phyloP scores from a whole-genome alignment of 2,797 vertebrate genomes.

The Rhabdomys pumilio region DNA sequence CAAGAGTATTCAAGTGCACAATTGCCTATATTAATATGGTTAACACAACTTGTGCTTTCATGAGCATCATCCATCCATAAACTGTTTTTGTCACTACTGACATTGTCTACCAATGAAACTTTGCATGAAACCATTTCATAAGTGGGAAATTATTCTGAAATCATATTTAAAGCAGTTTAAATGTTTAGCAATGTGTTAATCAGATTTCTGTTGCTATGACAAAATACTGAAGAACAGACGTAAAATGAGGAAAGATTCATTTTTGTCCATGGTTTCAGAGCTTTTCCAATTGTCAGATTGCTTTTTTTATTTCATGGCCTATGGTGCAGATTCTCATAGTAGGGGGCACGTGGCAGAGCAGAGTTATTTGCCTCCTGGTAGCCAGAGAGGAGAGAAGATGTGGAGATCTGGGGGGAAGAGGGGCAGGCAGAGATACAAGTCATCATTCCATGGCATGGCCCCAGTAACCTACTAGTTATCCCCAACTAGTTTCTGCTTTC shows the following conservation, averaged over 20 bases:
- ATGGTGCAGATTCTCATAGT: background rate
- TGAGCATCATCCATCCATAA: conserved; percentile 59
- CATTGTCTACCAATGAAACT: background rate
- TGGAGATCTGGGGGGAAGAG: background rate
- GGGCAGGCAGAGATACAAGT: background rate
- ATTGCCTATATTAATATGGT: background rate
- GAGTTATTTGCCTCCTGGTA: background rate
- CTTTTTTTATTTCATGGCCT: background rate
- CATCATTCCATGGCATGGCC: background rate
- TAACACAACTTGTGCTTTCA: conserved; percentile 15
- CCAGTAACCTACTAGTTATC: background rate
- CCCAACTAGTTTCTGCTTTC: background rate
- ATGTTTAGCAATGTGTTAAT: background rate
- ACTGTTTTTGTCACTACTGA: conserved; percentile 14
- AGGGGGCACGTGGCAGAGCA: background rate
- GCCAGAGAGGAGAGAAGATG: background rate
- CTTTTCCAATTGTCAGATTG: background rate
- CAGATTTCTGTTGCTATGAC: background rate
- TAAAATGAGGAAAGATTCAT: background rate
- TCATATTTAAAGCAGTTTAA: conserved; percentile 71
- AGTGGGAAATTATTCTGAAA: conserved; percentile 55
- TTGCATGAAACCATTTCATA: conserved; percentile 64
- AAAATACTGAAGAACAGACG: background rate
- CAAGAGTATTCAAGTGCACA: background rate
- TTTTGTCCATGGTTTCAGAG: background rate